These are phyloP conservation scores for Ectemnius lituratus DNA, from an alignment of 2,888 invertebrate species.

Conservation along the genomic window DNA sequence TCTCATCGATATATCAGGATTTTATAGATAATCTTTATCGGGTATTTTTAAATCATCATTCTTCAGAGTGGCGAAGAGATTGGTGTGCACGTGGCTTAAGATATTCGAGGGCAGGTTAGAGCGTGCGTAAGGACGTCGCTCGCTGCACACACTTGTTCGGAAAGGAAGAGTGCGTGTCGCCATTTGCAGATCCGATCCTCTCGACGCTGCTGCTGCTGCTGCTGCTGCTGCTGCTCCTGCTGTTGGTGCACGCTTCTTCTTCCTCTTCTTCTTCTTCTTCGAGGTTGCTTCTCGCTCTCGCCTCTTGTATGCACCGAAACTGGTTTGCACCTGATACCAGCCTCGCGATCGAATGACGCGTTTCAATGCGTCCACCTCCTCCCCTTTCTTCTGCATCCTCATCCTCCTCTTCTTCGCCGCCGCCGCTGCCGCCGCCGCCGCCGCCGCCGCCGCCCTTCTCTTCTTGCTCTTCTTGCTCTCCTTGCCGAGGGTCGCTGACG, in stretches of 20 bases:
- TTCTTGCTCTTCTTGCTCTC: slow-evolving; percentile 17
- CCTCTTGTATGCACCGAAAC: slow-evolving; percentile 67
- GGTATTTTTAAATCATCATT: too few relatives aligned
- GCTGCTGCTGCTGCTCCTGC: slow-evolving; percentile 25
- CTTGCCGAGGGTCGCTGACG: not conserved
- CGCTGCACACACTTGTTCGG: slow-evolving; percentile 18
- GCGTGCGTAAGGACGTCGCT: slow-evolving; percentile 37
- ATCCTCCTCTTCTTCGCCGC: slow-evolving; percentile 25
- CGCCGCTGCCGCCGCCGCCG: slow-evolving; percentile 7
- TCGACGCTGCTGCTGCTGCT: slow-evolving; percentile 41
- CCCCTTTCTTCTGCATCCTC: slow-evolving; percentile 41
- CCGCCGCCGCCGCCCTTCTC: slow-evolving; percentile 26
- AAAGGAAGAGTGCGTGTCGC: slow-evolving; percentile 60
- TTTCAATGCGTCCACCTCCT: slow-evolving; percentile 69
- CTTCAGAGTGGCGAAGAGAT: too few relatives aligned
- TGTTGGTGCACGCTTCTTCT: slow-evolving; percentile 26
- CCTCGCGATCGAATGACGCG: slow-evolving; percentile 76
- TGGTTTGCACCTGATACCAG: slow-evolving; percentile 77
- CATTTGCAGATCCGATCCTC: slow-evolving; percentile 66
- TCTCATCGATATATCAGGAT: too few relatives aligned
- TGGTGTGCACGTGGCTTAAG: slow-evolving; percentile 29
- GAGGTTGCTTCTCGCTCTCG: slow-evolving; percentile 44
- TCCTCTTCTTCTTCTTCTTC: not conserved
- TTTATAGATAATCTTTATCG: too few relatives aligned
- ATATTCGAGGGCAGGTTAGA: slow-evolving; percentile 4